phyloP scores from a whole-genome alignment of 2,888 invertebrate species.

The Axea sp. region DNA sequence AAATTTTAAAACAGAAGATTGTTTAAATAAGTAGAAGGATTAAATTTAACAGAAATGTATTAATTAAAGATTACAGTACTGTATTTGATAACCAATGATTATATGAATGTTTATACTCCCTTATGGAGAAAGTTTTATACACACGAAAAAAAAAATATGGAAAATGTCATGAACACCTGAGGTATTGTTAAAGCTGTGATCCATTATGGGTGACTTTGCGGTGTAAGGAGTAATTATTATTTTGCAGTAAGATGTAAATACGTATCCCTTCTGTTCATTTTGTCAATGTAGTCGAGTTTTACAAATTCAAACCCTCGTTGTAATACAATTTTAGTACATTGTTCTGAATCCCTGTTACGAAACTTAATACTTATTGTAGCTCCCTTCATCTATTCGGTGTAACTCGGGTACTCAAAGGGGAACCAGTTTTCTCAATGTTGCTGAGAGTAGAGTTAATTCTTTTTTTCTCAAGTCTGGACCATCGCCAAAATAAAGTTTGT shows the following conservation, averaged over 20 bases:
- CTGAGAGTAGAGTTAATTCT: slow-evolving; percentile 39
- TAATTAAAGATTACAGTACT: too few relatives aligned
- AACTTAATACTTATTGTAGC: slow-evolving; percentile 74
- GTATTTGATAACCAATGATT: too few relatives aligned
- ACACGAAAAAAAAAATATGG: too few relatives aligned
- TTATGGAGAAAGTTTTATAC: too few relatives aligned
- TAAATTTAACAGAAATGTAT: too few relatives aligned
- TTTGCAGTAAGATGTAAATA: slow-evolving; percentile 71
- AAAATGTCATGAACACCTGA: slow-evolving; percentile 11
- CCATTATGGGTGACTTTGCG: slow-evolving; percentile 63
- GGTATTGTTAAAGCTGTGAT: slow-evolving; percentile 55
- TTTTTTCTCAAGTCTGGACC: slow-evolving; percentile 54
- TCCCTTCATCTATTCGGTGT: slow-evolving; percentile 57
- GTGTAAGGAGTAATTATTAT: slow-evolving; percentile 70
- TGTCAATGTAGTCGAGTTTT: slow-evolving; percentile 65
- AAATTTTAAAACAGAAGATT: too few relatives aligned
- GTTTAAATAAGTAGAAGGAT: too few relatives aligned
- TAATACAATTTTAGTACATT: slow-evolving; percentile 74
- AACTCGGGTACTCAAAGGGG: slow-evolving; percentile 51
- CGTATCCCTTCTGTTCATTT: slow-evolving; percentile 79
- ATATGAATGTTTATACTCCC: too few relatives aligned
- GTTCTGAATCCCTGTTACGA: slow-evolving; percentile 72
- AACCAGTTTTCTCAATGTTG: slow-evolving; percentile 63
- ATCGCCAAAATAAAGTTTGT: slow-evolving; percentile 48
- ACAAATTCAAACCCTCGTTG: slow-evolving; percentile 74